Percentiles rank a stretch among this genome's conserved stretches.
These are phyloP conservation scores for Chiroxiphia lanceolata DNA, from an alignment of 2,797 vertebrate species.

Conservation along the genomic window DNA sequence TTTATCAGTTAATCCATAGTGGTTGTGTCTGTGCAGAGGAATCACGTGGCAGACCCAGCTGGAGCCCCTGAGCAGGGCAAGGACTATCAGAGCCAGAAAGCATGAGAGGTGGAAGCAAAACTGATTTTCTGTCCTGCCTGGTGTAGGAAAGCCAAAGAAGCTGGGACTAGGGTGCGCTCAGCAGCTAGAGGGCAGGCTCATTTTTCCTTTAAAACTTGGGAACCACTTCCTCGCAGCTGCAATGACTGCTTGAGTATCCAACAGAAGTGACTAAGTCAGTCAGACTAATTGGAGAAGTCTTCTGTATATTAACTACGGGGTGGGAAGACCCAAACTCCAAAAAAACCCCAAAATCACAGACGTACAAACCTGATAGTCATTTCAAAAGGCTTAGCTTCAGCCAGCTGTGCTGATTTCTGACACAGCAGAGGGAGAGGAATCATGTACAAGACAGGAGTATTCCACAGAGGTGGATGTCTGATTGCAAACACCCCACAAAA, in stretches of 20 bases:
- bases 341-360: not conserved
- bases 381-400: not conserved
- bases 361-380: not conserved
- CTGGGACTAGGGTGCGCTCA: accelerated
- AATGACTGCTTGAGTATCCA: not conserved
- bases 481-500: not conserved
- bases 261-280: not conserved
- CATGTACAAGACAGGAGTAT: not conserved
- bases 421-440: not conserved
- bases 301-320: not conserved
- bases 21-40: not conserved
- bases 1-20: not conserved
- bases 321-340: not conserved
- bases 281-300: not conserved
- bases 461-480: not conserved
- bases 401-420: not conserved
- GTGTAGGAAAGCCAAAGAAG: not conserved
- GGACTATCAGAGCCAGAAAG: not conserved
- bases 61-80: not conserved
- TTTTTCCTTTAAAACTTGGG: not conserved
- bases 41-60: accelerated
- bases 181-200: slow-evolving; percentile 63
- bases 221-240: not conserved
- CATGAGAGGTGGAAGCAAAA: not conserved
- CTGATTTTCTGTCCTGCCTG: not conserved